Conservation (phyloP, 2,888 invertebrate species). For the Conus canariensis region DNA sequence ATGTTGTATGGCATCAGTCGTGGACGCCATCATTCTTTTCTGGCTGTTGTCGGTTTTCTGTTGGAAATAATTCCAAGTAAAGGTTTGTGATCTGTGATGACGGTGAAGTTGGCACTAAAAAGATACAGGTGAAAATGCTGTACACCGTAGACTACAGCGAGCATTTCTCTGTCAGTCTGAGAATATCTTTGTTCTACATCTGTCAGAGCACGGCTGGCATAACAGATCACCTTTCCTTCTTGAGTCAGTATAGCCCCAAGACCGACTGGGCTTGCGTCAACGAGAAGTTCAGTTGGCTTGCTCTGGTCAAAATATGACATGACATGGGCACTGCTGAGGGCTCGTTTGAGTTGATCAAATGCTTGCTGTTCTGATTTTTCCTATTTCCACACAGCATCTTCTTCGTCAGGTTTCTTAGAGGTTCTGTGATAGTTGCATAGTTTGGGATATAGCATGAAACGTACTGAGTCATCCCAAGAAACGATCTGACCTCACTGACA, state of each 20-base stretch:
- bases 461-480: background rate
- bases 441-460: background rate
- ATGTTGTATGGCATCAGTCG: constrained; percentile 49
- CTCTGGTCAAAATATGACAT: constrained; percentile 52
- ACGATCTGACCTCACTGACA: background rate
- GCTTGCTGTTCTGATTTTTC: constrained; percentile 42
- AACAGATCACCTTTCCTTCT: constrained; percentile 47
- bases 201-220: constrained; percentile 4
- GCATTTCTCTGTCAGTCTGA: constrained; percentile 62
- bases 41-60: too few species aligned
- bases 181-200: background rate
- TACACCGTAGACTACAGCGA: constrained; percentile 61
- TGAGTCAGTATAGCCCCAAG: constrained; percentile 54
- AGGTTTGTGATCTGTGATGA: too few species aligned
- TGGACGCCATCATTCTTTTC: too few species aligned
- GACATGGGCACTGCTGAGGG: constrained; percentile 53
- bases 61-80: too few species aligned
- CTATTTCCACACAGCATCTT: constrained; percentile 51
- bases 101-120: constrained; percentile 48
- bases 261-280: background rate
- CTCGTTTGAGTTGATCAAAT: constrained; percentile 52
- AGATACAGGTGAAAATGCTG: constrained; percentile 50
- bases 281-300: constrained; percentile 51
- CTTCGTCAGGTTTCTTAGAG: background rate
- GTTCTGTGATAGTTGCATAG: background rate